Conservation (phyloP, 2,888 invertebrate species). For the Sminthurinus aureus region DNA sequence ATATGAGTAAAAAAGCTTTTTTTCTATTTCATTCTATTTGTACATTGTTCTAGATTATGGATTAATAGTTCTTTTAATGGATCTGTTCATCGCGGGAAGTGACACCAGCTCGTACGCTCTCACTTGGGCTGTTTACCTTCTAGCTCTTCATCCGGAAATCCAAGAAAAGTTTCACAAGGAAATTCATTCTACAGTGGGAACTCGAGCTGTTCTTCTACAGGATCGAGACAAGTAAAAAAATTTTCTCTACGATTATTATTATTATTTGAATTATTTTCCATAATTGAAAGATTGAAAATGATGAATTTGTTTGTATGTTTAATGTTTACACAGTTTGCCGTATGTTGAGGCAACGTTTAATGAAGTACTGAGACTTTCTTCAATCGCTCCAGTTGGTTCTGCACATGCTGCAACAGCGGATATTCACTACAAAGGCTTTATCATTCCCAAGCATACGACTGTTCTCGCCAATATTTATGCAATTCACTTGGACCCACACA, state of each 20-base stretch:
- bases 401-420: background rate
- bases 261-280: no score
- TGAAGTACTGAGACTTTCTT: background rate
- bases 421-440: background rate
- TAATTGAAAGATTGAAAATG: no score
- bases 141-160: conserved; percentile 23
- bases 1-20: no score
- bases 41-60: background rate
- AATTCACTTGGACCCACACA: background rate
- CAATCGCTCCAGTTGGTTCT: background rate
- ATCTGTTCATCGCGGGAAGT: conserved; percentile 17
- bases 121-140: conserved; percentile 48
- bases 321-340: background rate
- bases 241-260: background rate
- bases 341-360: background rate
- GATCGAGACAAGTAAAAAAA: conserved; percentile 3
- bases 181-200: conserved; percentile 22
- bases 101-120: conserved; percentile 35
- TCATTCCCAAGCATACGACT: background rate
- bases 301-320: no score
- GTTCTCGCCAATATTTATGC: background rate
- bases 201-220: background rate
- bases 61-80: background rate
- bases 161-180: conserved; percentile 51
- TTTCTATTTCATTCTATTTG: no score